Percentiles rank a stretch among this genome's conserved stretches.
Conservation (phyloP, 2,113 vertebrate species). For the Lagenorhynchus albirostris region DNA sequence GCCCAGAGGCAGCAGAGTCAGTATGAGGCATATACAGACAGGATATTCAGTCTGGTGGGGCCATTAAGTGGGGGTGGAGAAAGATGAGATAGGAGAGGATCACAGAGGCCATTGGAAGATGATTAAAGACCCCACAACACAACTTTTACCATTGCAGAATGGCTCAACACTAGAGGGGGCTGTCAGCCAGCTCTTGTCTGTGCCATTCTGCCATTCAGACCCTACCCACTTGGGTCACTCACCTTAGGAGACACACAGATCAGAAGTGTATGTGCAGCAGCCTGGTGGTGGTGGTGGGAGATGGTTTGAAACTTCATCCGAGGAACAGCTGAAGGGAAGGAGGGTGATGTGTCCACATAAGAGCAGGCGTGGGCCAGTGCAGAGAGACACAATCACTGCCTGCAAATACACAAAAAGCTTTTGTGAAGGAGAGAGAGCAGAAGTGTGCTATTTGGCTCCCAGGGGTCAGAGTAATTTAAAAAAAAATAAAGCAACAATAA, state of each 20-base stretch:
- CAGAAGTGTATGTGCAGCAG: not conserved
- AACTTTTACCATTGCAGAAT: too few relatives aligned
- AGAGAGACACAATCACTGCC: not conserved
- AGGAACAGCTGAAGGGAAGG: not conserved
- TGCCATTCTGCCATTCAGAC: not conserved
- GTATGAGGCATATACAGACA: not conserved
- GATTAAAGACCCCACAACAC: not conserved
- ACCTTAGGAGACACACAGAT: not conserved
- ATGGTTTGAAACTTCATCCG: not conserved
- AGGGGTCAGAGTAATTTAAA: not conserved
- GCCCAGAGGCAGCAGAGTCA: not conserved
- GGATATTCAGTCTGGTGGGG: not conserved
- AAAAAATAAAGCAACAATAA: not conserved
- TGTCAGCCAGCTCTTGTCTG: not conserved
- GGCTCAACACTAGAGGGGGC: not conserved
- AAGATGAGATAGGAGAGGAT: not conserved
- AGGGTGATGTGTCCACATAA: accelerated
- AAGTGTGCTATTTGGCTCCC: not conserved
- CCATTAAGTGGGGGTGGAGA: not conserved
- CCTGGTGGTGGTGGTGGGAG: accelerated
- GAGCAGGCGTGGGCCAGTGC: accelerated
- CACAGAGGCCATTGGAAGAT: not conserved
- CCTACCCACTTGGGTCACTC: not conserved
- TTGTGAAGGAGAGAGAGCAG: not conserved
- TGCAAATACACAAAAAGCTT: not conserved